A percentile compares a stretch with the other conserved stretches of the same genome.
phyloP scores from a whole-genome alignment of 1,140 invertebrate species.

The Conopomorpha cramerella region DNA sequence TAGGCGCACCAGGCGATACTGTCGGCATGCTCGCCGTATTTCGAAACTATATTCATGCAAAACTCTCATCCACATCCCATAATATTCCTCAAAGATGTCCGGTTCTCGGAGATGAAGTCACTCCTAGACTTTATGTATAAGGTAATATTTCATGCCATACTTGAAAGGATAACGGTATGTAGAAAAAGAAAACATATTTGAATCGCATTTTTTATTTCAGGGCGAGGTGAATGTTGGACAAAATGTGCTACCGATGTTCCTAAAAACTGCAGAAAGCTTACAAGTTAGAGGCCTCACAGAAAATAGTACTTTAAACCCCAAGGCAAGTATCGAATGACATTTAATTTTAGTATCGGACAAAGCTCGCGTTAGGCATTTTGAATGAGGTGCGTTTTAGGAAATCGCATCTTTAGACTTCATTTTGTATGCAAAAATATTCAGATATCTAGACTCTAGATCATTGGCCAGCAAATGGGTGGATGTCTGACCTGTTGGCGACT shows the following conservation, averaged over 20 bases:
- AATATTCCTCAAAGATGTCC: slow-evolving; percentile 89
- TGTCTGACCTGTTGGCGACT: no score
- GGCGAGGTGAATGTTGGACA: slow-evolving; percentile 88
- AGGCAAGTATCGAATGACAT: no score
- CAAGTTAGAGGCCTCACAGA: slow-evolving; percentile 89
- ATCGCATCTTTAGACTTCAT: no score
- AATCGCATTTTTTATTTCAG: slow-evolving; percentile 41
- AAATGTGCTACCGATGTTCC: slow-evolving; percentile 83
- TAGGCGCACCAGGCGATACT: slow-evolving; percentile 90
- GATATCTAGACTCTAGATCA: no score
- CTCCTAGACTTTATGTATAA: slow-evolving; percentile 90
- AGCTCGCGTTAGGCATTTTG: no score
- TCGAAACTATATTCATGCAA: slow-evolving; percentile 90
- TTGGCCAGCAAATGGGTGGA: no score
- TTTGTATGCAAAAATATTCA: no score
- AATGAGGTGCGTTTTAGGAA: no score
- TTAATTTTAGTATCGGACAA: no score
- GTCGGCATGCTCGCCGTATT: slow-evolving; percentile 93
- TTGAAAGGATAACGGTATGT: no score
- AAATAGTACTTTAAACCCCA: slow-evolving; percentile 73
- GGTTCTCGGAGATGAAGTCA: slow-evolving; percentile 84
- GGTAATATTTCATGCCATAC: no score
- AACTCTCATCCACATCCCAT: slow-evolving; percentile 91
- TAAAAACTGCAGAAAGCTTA: slow-evolving; percentile 88
- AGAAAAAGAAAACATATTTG: no score